Conservation (phyloP, 2,797 vertebrate genomes). For the Premnoplex brunnescens region DNA sequence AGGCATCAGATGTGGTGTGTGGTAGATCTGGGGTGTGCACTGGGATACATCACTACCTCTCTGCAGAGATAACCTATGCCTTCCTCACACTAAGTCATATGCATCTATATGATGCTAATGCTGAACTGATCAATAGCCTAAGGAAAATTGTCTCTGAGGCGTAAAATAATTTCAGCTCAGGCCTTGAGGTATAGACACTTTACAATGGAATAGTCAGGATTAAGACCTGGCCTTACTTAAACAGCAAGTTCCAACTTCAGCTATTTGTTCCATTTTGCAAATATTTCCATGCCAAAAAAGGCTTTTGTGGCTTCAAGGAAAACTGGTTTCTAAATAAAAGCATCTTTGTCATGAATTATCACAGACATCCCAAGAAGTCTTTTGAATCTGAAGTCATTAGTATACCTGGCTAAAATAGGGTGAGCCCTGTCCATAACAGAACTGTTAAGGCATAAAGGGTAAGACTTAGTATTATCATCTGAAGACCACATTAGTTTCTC, state of each 20-base stretch:
- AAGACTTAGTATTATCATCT: slow-evolving; percentile 15
- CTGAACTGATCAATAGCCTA: not conserved
- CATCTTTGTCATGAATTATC: not conserved
- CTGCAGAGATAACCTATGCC: not conserved
- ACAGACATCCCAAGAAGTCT: not conserved
- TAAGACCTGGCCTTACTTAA: not conserved
- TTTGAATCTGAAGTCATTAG: not conserved
- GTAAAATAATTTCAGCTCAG: not conserved
- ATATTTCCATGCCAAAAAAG: not conserved
- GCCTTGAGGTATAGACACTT: not conserved
- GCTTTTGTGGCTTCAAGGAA: not conserved
- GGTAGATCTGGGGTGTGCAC: fast-evolving
- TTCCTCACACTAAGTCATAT: not conserved
- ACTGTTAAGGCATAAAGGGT: not conserved
- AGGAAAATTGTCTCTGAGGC: not conserved
- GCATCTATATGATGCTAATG: not conserved
- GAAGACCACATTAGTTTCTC: slow-evolving; percentile 18
- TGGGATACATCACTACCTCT: not conserved
- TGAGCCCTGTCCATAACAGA: not conserved
- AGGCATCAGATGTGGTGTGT: not conserved
- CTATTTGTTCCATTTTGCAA: not conserved
- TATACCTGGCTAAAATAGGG: not conserved
- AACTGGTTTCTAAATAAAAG: not conserved
- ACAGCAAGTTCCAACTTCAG: not conserved
- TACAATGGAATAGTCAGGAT: not conserved